Evolutionary conservation across 2,113 vertebrate genomes (phyloP), one percentile per base, ranked within the genome.

Genomic region (Bothrops jararaca): DNA sequence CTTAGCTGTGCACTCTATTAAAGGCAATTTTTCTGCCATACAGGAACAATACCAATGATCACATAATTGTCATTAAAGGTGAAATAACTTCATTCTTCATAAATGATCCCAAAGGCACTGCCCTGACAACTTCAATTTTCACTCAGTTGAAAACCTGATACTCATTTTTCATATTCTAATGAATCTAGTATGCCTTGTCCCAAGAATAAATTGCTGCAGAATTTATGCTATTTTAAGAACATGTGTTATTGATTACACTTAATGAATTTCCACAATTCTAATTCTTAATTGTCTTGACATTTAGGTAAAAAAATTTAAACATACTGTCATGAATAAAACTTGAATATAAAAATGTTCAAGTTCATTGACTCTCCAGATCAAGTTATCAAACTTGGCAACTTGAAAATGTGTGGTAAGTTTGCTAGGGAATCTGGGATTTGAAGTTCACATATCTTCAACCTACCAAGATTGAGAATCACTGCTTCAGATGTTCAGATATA

Each of bases 61-160:
- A 0, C 85, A 89, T 96, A 95, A 95, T 96, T 96, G 96, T 95
- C 95, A 95, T 96, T 96, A 96, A 96, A 96, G 95, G 93, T 91
- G 96, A 97, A 96, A 96, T 93, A 95, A 95, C 96, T 95, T 95
- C 96, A 95, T 95, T 96, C 96, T 96, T 92, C 92, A 95, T 94
- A 97, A 95, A 93, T 93, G 88, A 93, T 95, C 95, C 86, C 93
- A 95, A 93, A 54, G 88, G 89, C 39, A 93, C 85, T 95, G 89
- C 92, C 93, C 95, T 94, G 96, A 97, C 96, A 96, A 92, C 92
- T 96, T 94, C 93, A 94, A 91, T 96, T 96, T 95, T 91, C 95
- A 92, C 94, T 95, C 94, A 93, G 85, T 92, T 95, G 93, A 58
- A 92, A 96, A 96, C 58, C 64, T 95, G 93, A 95, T 91, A 91